phyloP scores from a whole-genome alignment of 2,888 invertebrate genomes.

The Petrolisthes cinctipes region DNA sequence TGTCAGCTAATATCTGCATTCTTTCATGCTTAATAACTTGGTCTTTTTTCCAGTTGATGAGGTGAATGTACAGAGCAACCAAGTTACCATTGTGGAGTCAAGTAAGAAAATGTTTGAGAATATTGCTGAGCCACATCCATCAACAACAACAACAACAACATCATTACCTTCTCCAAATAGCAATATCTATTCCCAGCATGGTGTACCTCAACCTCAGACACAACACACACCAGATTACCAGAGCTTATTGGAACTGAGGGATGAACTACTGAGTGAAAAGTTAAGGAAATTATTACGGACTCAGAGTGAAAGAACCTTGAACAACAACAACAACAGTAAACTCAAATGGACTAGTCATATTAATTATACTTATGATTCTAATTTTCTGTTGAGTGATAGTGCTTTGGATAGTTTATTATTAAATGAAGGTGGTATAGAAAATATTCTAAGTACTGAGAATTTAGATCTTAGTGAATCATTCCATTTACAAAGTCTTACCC shows the following conservation, averaged over 20 bases:
- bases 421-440: neutral
- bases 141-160: no score
- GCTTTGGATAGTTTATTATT: neutral
- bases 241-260: neutral
- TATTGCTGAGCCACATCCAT: no score
- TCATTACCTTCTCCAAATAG: no score
- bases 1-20: no score
- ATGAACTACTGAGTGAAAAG: neutral
- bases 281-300: neutral
- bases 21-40: no score
- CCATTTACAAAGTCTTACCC: neutral
- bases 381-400: slow-evolving; percentile 32
- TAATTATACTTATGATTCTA: slow-evolving; percentile 40
- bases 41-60: no score
- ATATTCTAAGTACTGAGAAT: neutral
- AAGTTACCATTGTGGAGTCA: no score
- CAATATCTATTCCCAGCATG: no score
- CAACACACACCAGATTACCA: neutral
- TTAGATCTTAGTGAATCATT: neutral
- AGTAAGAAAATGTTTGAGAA: no score
- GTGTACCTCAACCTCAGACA: neutral
- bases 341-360: slow-evolving; percentile 31
- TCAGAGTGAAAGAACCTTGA: neutral
- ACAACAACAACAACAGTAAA: slow-evolving; percentile 8
- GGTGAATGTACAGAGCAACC: no score